Evolutionary conservation across 2,113 vertebrate species (phyloP), one percentile per base, ranked within the genome.

Genomic region (Delphinapterus leucas): DNA sequence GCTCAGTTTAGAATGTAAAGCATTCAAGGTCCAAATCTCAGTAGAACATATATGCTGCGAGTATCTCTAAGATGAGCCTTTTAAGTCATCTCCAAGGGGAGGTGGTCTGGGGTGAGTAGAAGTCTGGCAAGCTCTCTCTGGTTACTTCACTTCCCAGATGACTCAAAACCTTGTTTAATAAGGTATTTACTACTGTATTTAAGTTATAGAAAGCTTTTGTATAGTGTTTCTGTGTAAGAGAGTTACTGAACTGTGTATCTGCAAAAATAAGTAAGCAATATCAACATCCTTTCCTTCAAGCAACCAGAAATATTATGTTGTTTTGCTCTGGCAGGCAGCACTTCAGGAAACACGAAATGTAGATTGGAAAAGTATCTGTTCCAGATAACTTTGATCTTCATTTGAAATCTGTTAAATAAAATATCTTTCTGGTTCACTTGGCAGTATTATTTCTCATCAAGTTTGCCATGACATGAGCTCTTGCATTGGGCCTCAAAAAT

Each of bases 381-480:
- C 36, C 31, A 44, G 44, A 86, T 87, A 47, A 38, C 25, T 61
- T 84, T 53, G 14, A 26, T 68, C 20, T 90, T 90, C 47, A 65
- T 84, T 95, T 95, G 58, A 96, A 91, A 15, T 53, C 82, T 94
- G 14, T 81, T 88, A 88, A 96, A 94, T 90, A 89, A 91, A 74
- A 12, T 74, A 9, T 36, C 60, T 79, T 88, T 88, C 41, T 96
- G 84, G 21, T 73, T 77, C 89, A 68, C 36, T 81, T 73, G 74
- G n/a, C 55, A 61, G 23, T 89, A 67, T 92, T 92, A 47, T 41
- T 91, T 93, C 84, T 67, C 53, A n/a, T 71, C 63, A 68, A 8
- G 17, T 86, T 96, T 83, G 36, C 36, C 7, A 18, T n/a, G 23
- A 65, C 36, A 25, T 23, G 5, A 41, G 23, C 26, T 60, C 18